A percentile compares a stretch with the other conserved stretches of the same genome.
These are phyloP conservation scores for Myrmecobius fasciatus DNA, from an alignment of 2,113 vertebrate genomes.

Conservation along the genomic window DNA sequence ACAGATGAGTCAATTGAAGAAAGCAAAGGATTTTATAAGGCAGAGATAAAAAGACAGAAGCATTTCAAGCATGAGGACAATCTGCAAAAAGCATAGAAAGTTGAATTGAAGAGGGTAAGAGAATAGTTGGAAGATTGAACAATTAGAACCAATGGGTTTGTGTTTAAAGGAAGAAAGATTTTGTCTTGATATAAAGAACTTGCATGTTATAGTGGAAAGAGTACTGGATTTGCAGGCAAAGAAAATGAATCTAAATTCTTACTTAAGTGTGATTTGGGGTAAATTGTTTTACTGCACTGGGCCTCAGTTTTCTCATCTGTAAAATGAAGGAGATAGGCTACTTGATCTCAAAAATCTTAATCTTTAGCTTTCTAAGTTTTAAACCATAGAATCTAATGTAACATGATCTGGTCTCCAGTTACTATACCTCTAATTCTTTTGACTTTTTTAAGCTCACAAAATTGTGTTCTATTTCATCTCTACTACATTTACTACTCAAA, in stretches of 20 bases:
- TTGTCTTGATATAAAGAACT: background rate
- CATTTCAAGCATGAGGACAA: background rate
- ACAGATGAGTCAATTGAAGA: background rate
- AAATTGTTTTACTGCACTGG: background rate
- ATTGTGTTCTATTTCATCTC: too few species aligned
- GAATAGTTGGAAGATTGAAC: background rate
- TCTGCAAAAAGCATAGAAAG: background rate
- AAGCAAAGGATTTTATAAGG: background rate
- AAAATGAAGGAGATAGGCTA: background rate
- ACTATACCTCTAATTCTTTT: background rate
- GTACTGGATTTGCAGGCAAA: background rate
- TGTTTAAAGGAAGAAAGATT: background rate
- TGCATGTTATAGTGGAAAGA: background rate
- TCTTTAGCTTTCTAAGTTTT: background rate
- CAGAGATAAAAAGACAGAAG: background rate
- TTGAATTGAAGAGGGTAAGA: background rate
- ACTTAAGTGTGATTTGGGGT: background rate
- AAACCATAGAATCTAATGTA: background rate
- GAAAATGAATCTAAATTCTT: background rate
- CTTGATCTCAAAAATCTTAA: background rate
- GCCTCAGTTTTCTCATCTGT: background rate
- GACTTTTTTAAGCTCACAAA: background rate
- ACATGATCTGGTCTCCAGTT: background rate
- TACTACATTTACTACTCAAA: too few species aligned
- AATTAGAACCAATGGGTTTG: background rate